Evolutionary conservation across 1,140 invertebrate species (phyloP).

Genomic region (Marisa cornuarietis): DNA sequence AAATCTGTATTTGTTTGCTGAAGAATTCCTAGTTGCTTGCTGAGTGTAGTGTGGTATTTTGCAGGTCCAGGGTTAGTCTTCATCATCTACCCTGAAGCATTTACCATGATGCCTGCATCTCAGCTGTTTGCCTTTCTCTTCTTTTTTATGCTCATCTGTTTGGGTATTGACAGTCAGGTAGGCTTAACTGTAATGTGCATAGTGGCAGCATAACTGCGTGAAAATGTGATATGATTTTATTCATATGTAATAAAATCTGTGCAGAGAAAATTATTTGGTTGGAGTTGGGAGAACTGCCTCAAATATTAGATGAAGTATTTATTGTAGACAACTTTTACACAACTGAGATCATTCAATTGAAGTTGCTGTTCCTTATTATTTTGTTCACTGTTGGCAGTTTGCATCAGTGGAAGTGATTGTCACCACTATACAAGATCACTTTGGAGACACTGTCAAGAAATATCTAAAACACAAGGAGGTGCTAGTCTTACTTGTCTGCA

Average conservation of each 20-base stretch:
- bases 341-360: background rate
- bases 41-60: slow-evolving; percentile 19
- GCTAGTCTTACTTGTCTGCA: slow-evolving; percentile 83
- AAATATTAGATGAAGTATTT: too few relatives aligned
- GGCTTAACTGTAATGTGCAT: slow-evolving; percentile 24
- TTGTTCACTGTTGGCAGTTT: slow-evolving; percentile 57
- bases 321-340: too few relatives aligned
- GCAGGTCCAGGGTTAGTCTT: slow-evolving; percentile 63
- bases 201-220: background rate
- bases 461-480: slow-evolving; percentile 86
- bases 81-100: slow-evolving; percentile 64
- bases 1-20: too few relatives aligned
- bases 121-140: slow-evolving; percentile 62
- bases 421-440: slow-evolving; percentile 90
- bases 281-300: too few relatives aligned
- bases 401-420: slow-evolving; percentile 91
- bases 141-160: slow-evolving; percentile 64
- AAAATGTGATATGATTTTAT: background rate
- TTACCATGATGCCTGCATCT: slow-evolving; percentile 58
- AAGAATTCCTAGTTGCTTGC: background rate
- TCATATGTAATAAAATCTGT: too few relatives aligned
- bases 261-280: too few relatives aligned
- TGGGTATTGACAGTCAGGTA: slow-evolving; percentile 90
- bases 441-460: slow-evolving; percentile 83
- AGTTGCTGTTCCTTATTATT: background rate